Evolutionary conservation across 2,797 vertebrate species (phyloP).

Genomic region (Cyprinodon diabolis): DNA sequence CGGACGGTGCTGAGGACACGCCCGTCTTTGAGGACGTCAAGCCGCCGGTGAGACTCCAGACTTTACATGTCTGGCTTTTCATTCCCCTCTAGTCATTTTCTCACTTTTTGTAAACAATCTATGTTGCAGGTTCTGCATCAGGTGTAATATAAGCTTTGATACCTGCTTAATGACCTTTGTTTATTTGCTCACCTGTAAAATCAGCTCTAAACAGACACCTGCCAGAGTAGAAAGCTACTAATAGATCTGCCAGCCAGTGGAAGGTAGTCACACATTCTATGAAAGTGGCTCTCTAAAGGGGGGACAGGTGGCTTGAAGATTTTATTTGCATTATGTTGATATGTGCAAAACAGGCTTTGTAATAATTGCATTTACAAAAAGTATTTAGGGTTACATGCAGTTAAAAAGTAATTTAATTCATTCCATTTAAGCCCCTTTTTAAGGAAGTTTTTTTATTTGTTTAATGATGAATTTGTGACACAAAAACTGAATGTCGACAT

Average conservation of each 20-base stretch:
- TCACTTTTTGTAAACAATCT: neutral
- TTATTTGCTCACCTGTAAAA: constrained; percentile 6
- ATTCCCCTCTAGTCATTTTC: neutral
- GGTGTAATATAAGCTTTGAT: neutral
- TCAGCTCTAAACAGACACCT: constrained; percentile 12
- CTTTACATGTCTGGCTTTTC: neutral
- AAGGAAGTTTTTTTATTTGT: neutral
- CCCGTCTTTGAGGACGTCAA: constrained; percentile 93
- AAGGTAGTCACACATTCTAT: neutral
- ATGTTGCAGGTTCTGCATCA: neutral
- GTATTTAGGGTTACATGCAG: neutral
- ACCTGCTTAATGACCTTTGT: neutral
- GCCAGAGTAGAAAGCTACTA: neutral
- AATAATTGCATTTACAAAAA: neutral
- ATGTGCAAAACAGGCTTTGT: neutral
- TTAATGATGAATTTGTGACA: neutral
- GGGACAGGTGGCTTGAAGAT: too few species aligned
- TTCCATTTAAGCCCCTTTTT: neutral
- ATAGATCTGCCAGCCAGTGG: too few species aligned
- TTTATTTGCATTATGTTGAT: neutral
- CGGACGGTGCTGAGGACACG: constrained; percentile 82
- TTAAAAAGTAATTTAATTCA: neutral
- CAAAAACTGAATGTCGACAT: neutral
- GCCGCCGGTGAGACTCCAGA: constrained; percentile 72
- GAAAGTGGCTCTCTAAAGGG: too few species aligned